These are phyloP conservation scores for Alloscopus bannaensis DNA, from an alignment of 2,888 invertebrate genomes.

Conservation along the genomic window DNA sequence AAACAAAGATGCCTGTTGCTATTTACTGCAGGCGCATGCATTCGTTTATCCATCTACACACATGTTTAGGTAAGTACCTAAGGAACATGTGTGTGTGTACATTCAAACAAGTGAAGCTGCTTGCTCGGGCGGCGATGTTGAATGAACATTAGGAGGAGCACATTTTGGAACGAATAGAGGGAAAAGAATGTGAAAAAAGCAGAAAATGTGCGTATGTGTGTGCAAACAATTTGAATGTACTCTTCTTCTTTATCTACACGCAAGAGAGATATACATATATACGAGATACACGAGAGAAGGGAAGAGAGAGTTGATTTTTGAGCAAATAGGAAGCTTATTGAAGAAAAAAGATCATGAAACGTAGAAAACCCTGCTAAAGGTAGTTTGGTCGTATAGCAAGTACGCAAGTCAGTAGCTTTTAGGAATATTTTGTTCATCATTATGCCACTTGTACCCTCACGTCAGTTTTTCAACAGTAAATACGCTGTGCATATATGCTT, in stretches of 20 bases:
- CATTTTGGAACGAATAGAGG: conserved; percentile 45
- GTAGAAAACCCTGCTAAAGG: background rate
- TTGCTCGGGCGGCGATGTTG: conserved; percentile 23
- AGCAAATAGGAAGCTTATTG: conserved; percentile 3
- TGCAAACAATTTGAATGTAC: background rate
- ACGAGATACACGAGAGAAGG: background rate
- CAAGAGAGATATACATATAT: background rate
- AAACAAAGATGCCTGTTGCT: conserved; percentile 47
- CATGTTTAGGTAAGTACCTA: conserved; percentile 48
- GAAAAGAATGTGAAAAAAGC: conserved; percentile 10
- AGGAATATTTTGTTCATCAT: background rate
- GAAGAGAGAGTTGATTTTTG: too few relatives aligned
- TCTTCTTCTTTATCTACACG: background rate
- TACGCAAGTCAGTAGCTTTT: background rate
- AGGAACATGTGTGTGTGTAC: conserved; percentile 37
- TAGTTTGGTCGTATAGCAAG: conserved; percentile 9
- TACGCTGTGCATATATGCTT: background rate
- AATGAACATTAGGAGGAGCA: conserved; percentile 35
- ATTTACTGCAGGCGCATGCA: conserved; percentile 21
- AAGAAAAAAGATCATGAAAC: conserved; percentile 13
- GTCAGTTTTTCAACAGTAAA: background rate
- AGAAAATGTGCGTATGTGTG: conserved; percentile 28
- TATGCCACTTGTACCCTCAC: conserved; percentile 10
- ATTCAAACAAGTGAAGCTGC: conserved; percentile 52
- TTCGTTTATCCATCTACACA: conserved; percentile 16